These are phyloP conservation scores for Ptychoptera contaminata DNA, from an alignment of 2,888 invertebrate species.

Conservation along the genomic window DNA sequence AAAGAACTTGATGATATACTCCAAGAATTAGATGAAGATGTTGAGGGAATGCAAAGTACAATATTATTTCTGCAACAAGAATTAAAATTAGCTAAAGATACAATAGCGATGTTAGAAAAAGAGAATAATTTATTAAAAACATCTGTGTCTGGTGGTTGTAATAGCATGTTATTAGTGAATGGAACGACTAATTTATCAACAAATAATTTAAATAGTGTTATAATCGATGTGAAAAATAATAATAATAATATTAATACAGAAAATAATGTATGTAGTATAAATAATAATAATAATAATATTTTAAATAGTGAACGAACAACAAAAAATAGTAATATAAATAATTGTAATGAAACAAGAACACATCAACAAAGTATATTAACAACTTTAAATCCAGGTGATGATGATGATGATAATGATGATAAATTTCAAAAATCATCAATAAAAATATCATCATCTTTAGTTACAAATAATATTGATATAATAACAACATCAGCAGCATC, in stretches of 20 bases:
- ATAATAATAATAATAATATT: too few relatives aligned
- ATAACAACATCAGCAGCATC: too few relatives aligned
- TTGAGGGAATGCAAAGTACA: slow-evolving; percentile 97
- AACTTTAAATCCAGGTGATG: neutral
- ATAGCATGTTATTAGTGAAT: slow-evolving; percentile 7
- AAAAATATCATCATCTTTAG: neutral
- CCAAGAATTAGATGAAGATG: slow-evolving; percentile 91
- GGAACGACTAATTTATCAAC: slow-evolving; percentile 8
- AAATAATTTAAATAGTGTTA: slow-evolving; percentile 9
- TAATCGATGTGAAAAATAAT: slow-evolving; percentile 9
- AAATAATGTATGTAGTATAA: neutral
- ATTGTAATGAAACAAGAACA: slow-evolving; percentile 1
- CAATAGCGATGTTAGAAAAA: slow-evolving; percentile 44
- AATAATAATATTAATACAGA: neutral
- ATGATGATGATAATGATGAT: slow-evolving; percentile 2
- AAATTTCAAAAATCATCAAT: slow-evolving; percentile 10
- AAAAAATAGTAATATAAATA: slow-evolving; percentile 1
- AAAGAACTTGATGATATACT: slow-evolving; percentile 87
- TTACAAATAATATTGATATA: too few relatives aligned
- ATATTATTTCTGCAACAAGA: slow-evolving; percentile 89
- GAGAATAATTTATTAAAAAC: slow-evolving; percentile 31
- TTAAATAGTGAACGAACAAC: slow-evolving; percentile 2
- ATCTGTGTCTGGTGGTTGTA: neutral
- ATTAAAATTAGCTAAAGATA: slow-evolving; percentile 66
- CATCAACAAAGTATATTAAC: slow-evolving; percentile 2